Evolutionary conservation across 2,888 invertebrate genomes (phyloP), one percentile per base, ranked within the genome.

Genomic region (Vanessa cardui): DNA sequence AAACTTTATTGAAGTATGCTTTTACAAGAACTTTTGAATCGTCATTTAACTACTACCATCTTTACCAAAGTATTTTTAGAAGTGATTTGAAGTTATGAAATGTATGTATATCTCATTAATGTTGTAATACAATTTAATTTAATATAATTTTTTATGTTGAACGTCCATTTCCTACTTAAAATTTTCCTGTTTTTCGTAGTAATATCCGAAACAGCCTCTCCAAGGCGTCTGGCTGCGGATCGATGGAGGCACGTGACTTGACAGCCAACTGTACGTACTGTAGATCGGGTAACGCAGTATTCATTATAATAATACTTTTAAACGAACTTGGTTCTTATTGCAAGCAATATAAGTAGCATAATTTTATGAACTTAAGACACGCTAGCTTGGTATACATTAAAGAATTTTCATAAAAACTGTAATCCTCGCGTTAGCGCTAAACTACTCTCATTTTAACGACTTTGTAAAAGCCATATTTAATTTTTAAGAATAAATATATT

Each of bases 181-280:
- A 50, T n/a, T 58, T 66, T 56, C 49, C 62, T 62, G 66, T 62
- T 66, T 66, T 54, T 60, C 52, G 44, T 59, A 52, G 65, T 65
- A 65, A 65, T 60, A 20, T 60, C 65, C 50, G 45, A 59, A 60
- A 65, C 52, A 60, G 52, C 65, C 65, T 68, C 58, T 20, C 26
- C 45, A 66, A 70, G 64, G 68, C 68, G 70, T 58, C 70, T 66
- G 49, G 20, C 49, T 49, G 33, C 68, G 68, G 75, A 76, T 77
- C 77, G 72, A 77, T 76, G 65, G 49, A n/a, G 58, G 70, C 69
- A 71, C 76, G 77, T 76, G 77, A 77, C 75, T 58, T 16, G 77
- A 46, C 62, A 75, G 52, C 67, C 59, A 75, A 77, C 71, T 66
- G 52, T 47, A 21, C 31, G 56, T 15, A 44, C 31, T 46, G 20